These are phyloP conservation scores for Coryphaenoides rupestris DNA, from an alignment of 2,113 vertebrate genomes.

Conservation along the genomic window DNA sequence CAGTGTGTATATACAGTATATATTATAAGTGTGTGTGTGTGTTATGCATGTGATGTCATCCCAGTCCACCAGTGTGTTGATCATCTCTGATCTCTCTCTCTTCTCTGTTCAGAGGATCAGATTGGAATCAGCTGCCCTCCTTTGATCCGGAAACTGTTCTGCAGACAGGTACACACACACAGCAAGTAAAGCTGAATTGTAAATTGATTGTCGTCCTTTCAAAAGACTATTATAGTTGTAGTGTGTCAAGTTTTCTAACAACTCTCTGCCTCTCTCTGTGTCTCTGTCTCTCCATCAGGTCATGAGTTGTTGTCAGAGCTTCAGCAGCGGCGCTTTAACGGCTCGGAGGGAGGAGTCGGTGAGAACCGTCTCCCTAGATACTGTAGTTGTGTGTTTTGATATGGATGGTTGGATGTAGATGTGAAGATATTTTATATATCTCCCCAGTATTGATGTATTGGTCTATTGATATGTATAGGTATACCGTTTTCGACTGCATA, in stretches of 20 bases:
- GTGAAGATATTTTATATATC: no score
- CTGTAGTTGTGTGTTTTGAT: no score
- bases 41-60: no score
- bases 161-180: conserved; percentile 83
- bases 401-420: no score
- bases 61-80: not conserved
- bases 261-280: not conserved
- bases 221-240: not conserved
- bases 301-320: conserved; percentile 94
- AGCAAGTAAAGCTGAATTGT: not conserved
- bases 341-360: conserved; percentile 81
- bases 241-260: not conserved
- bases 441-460: no score
- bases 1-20: no score
- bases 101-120: conserved; percentile 76
- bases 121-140: conserved; percentile 87
- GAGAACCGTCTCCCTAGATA: conserved; percentile 11
- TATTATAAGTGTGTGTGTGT: no score
- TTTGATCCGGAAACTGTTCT: conserved; percentile 96
- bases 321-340: conserved; percentile 94
- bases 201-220: no score
- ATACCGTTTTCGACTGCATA: no score
- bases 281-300: conserved; percentile 67
- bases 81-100: not conserved
- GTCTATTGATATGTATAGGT: no score